Percentiles rank a stretch among this genome's conserved stretches.
phyloP scores from a whole-genome alignment of 2,888 invertebrate genomes.

The Baccha elongata region DNA sequence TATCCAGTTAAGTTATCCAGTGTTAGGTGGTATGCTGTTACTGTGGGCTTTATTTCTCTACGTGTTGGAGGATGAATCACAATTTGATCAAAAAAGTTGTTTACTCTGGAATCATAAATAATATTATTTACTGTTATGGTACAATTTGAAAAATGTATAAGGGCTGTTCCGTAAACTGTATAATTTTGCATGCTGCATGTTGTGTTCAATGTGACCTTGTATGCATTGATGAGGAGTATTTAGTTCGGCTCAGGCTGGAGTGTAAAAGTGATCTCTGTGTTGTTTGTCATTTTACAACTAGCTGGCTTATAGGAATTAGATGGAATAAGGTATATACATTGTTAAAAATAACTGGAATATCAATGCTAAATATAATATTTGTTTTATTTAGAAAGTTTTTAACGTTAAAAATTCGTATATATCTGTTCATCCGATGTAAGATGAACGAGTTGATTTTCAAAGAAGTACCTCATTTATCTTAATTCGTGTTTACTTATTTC shows the following conservation, averaged over 20 bases:
- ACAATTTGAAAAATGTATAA: slow-evolving; percentile 20
- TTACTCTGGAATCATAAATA: slow-evolving; percentile 14
- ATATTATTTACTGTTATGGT: slow-evolving; percentile 9
- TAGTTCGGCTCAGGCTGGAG: slow-evolving; percentile 22
- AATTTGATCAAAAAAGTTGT: slow-evolving; percentile 1
- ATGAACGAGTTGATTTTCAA: neutral
- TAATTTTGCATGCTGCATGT: slow-evolving; percentile 1
- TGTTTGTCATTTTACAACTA: slow-evolving; percentile 16
- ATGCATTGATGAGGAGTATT: slow-evolving; percentile 10
- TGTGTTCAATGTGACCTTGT: neutral
- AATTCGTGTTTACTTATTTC: slow-evolving; percentile 44
- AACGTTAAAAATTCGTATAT: neutral
- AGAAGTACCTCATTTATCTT: slow-evolving; percentile 21
- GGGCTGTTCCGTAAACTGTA: neutral
- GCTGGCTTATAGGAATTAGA: slow-evolving; percentile 21
- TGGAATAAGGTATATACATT: no score
- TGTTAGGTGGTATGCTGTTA: slow-evolving; percentile 9
- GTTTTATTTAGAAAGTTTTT: neutral
- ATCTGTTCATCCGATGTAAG: neutral
- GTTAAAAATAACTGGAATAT: neutral
- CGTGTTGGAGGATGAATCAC: slow-evolving; percentile 11
- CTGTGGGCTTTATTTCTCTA: neutral
- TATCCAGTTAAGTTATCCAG: neutral
- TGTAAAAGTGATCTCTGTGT: neutral
- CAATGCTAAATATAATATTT: neutral